Percentiles rank a stretch among this genome's conserved stretches.
Conservation (phyloP, 2,113 vertebrate species). For the cat (Felis catus) region DNA sequence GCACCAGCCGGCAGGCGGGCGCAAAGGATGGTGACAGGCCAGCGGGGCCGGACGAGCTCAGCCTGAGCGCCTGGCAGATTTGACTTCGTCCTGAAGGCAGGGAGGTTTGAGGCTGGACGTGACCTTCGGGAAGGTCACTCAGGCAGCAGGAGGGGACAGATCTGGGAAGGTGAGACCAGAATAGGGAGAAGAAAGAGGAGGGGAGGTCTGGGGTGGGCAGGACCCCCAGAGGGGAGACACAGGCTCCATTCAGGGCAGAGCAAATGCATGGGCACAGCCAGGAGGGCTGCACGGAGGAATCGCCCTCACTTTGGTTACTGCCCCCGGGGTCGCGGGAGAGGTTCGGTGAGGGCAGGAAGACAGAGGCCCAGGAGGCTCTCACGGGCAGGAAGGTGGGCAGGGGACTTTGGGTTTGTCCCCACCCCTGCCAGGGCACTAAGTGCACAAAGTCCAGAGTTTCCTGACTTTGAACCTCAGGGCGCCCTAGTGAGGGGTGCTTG, state of each 20-base stretch:
- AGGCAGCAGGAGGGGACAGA: fast-evolving
- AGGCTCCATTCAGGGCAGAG: fast-evolving
- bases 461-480: fast-evolving
- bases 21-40: background rate
- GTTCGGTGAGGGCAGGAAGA: background rate
- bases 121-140: background rate
- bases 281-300: background rate
- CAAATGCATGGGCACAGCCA: fast-evolving
- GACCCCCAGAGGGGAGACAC: too few relatives aligned
- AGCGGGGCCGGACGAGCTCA: too few relatives aligned
- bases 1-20: background rate
- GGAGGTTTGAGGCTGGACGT: background rate
- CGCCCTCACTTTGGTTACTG: background rate
- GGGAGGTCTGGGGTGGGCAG: background rate
- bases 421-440: background rate
- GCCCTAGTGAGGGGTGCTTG: fast-evolving
- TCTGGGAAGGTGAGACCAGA: fast-evolving
- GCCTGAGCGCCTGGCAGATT: too few relatives aligned
- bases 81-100: fast-evolving
- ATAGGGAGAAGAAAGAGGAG: fast-evolving
- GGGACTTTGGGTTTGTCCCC: background rate
- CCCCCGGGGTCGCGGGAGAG: too few relatives aligned
- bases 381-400: fast-evolving
- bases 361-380: background rate
- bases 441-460: background rate